Evolutionary conservation across 30 jellyfish, hydroid and myxozoan genomes (phyloP), one percentile per base, ranked within the genome.

Genomic region (Pelagia noctiluca): DNA sequence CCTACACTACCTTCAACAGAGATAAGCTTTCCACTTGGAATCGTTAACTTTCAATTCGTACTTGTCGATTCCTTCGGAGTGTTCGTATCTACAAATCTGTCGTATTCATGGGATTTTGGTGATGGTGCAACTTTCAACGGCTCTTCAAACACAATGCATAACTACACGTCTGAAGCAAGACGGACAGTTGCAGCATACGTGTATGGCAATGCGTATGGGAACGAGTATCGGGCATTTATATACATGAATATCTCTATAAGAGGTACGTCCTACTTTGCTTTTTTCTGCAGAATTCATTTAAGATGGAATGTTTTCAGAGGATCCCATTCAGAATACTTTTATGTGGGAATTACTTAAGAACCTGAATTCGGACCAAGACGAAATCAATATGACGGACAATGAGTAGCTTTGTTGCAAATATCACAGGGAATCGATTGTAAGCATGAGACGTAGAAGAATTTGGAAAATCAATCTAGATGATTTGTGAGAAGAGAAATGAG

Each of bases 31-130:
- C 68, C 68, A 19, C 68, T 52, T 52, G 68, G 68, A 3, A 8
- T 30, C 26, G 68, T 52, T 10, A 3, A 52, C 26, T 52, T 52
- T 19, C 68, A 30, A 10, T 52, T 52, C 21, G 26, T 52, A 3
- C 4, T 52, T 2, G 4, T 3, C 2, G 68, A 52, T 19, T 30
- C 68, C 2, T 52, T 4, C 26, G 26, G 4, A 8, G 21, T 52
- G 4, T 52, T 52, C 26, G 21, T 30, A 52, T 4, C 12, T 52
- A 30, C 68, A 10, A 52, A 52, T 52, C 26, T 52, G 2, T 52
- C 68, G 4, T 52, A 52, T 52, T 52, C 68, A 8, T 52, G 68
- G 68, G 21, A 52, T 19, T 52, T 52, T 52, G 68, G 68, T 3
- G 68, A 52, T 30, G 21, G 68, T 19, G 21, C 68, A 52, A 19